phyloP scores from a whole-genome alignment of 1,140 invertebrate genomes.

The Trichonephila inaurata region DNA sequence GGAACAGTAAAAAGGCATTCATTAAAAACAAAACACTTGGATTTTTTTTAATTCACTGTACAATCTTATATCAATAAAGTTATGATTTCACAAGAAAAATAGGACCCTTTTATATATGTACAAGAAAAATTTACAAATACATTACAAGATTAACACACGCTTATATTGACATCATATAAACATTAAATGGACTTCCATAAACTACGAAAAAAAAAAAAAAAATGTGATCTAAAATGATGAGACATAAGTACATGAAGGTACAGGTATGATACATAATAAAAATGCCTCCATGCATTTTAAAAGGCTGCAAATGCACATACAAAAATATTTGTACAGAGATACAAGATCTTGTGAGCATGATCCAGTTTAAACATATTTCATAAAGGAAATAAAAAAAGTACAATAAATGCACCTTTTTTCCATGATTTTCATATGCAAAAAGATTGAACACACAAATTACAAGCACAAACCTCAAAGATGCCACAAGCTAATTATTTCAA shows the following conservation, averaged over 20 bases:
- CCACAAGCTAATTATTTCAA: not conserved
- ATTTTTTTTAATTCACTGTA: constrained; percentile 67
- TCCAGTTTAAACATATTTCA: constrained; percentile 71
- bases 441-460: constrained; percentile 52
- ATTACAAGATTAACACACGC: constrained; percentile 68
- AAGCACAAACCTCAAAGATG: constrained; percentile 38
- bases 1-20: constrained; percentile 76
- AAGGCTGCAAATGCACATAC: constrained; percentile 76
- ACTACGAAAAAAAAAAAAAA: constrained; percentile 65
- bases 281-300: constrained; percentile 74
- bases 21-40: constrained; percentile 72
- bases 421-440: constrained; percentile 72
- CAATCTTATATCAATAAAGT: constrained; percentile 68
- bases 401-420: constrained; percentile 75
- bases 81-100: constrained; percentile 76
- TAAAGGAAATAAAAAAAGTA: constrained; percentile 72
- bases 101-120: constrained; percentile 76
- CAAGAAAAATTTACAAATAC: constrained; percentile 74
- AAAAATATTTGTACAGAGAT: constrained; percentile 77
- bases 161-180: constrained; percentile 76
- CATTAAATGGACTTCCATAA: constrained; percentile 75
- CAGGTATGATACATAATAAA: constrained; percentile 73
- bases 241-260: constrained; percentile 65
- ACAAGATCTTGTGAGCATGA: constrained; percentile 76
- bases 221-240: constrained; percentile 69